A percentile compares a stretch with the other conserved stretches of the same genome.
These are phyloP conservation scores for Parnassius mnemosyne DNA, from an alignment of 2,888 invertebrate species.

Conservation along the genomic window DNA sequence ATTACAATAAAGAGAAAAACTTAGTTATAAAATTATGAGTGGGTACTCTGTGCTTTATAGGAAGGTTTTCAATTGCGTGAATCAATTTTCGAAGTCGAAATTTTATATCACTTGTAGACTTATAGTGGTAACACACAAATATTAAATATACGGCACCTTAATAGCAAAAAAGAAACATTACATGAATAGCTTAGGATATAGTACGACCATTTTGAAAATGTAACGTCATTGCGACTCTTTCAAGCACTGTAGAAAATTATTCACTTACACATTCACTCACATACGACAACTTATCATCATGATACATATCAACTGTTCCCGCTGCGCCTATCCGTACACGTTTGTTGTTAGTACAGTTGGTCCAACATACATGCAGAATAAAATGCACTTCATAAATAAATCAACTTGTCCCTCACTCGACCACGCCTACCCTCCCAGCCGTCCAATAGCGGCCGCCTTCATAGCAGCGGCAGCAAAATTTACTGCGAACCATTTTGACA, in stretches of 20 bases:
- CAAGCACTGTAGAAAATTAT: neutral
- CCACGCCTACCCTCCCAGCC: constrained; percentile 56
- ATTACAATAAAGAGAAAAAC: no score
- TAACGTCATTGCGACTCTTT: neutral
- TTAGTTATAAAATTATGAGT: no score
- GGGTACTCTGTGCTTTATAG: no score
- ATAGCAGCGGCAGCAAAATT: constrained; percentile 61
- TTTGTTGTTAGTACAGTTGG: constrained; percentile 10
- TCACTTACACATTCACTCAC: neutral
- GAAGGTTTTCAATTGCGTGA: no score
- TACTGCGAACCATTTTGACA: constrained; percentile 77
- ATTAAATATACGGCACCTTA: no score
- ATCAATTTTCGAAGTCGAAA: no score
- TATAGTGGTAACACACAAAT: no score
- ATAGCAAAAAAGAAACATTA: no score
- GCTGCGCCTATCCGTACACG: constrained; percentile 4
- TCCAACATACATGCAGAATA: constrained; percentile 40
- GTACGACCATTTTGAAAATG: no score
- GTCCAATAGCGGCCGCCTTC: constrained; percentile 55
- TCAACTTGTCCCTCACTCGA: constrained; percentile 56
- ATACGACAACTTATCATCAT: neutral
- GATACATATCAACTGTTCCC: constrained; percentile 12
- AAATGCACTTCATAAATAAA: constrained; percentile 76
- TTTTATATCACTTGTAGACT: no score
- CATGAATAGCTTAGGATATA: no score